A percentile compares a stretch with the other conserved stretches of the same genome.
These are phyloP conservation scores for Philaenus spumarius DNA, from an alignment of 1,140 invertebrate genomes.

Conservation along the genomic window DNA sequence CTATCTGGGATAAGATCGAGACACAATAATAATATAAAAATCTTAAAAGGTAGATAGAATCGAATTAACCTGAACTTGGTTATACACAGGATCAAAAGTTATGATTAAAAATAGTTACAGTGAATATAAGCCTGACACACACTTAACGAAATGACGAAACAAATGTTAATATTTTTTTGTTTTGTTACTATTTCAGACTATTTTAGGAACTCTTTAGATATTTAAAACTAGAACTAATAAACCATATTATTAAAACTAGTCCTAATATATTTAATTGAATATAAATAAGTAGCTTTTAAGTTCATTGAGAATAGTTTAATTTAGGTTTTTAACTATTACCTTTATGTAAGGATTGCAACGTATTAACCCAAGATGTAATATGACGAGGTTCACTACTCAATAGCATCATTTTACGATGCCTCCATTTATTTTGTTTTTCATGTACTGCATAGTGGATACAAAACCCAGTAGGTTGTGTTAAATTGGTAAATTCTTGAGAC, in stretches of 20 bases:
- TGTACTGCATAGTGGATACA: constrained; percentile 55
- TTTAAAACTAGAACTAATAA: background rate
- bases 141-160: no score
- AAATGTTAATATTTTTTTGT: background rate
- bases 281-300: constrained; percentile 20
- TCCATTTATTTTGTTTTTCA: constrained; percentile 51
- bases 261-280: constrained; percentile 18
- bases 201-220: background rate
- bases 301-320: background rate
- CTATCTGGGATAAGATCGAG: no score
- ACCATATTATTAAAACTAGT: background rate
- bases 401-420: constrained; percentile 48
- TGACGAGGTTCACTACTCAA: constrained; percentile 53
- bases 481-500: constrained; percentile 11
- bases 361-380: constrained; percentile 54
- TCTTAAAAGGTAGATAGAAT: no score
- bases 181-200: background rate
- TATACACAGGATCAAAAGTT: no score
- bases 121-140: no score
- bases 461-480: constrained; percentile 30
- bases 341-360: constrained; percentile 46
- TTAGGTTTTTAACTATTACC: constrained; percentile 32
- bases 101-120: no score
- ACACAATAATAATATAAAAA: no score
- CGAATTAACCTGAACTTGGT: no score